phyloP scores from a whole-genome alignment of 2,113 vertebrate species.

The Cottus gobio region DNA sequence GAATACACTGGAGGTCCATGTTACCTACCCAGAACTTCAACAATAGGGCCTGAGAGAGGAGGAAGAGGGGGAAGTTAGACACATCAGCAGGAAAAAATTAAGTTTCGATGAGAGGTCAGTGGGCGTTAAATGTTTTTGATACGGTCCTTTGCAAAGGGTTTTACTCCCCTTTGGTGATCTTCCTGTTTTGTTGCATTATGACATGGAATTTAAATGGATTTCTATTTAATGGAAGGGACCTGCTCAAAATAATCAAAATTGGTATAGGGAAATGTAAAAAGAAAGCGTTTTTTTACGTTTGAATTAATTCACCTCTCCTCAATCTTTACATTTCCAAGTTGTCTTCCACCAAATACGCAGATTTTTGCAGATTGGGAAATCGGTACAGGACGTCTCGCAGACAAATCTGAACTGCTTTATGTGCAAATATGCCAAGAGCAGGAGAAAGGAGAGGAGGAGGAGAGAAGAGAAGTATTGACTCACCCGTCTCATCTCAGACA shows the following conservation, averaged over 20 bases:
- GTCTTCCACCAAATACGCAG: neutral
- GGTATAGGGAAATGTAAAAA: neutral
- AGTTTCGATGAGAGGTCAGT: conserved; percentile 26
- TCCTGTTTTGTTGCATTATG: neutral
- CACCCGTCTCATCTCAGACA: conserved; percentile 92
- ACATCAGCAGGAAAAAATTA: conserved; percentile 54
- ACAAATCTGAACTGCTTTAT: neutral
- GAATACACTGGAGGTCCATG: conserved; percentile 22
- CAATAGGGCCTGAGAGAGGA: conserved; percentile 77
- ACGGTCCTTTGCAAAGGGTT: neutral
- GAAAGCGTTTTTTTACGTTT: too few relatives aligned
- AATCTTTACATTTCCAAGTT: neutral
- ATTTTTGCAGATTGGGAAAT: neutral
- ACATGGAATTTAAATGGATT: neutral
- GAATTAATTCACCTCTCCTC: conserved; percentile 1
- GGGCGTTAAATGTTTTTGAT: conserved; percentile 8
- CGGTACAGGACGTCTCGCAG: neutral
- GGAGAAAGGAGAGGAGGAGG: neutral
- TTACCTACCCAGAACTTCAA: conserved; percentile 85
- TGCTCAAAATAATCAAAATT: neutral
- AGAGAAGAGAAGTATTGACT: conserved; percentile 60
- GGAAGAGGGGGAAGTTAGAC: conserved; percentile 51
- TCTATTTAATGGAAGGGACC: neutral
- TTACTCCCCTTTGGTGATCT: neutral
- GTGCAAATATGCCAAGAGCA: neutral